Conservation (phyloP, 2,113 vertebrate genomes). For the Trogon melanurus region DNA sequence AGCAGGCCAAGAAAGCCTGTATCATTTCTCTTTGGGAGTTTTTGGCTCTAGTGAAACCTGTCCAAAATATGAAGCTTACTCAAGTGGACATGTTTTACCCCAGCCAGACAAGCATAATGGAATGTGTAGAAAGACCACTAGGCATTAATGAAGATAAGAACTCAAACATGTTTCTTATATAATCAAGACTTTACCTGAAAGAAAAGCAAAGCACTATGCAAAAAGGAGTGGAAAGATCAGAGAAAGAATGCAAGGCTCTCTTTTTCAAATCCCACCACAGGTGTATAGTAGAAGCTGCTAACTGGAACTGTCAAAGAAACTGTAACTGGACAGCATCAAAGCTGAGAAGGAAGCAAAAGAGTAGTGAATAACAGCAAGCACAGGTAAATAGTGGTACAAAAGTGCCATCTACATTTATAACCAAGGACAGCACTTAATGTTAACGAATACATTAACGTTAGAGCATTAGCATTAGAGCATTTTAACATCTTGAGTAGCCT, state of each 20-base stretch:
- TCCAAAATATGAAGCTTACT: not conserved
- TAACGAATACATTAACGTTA: constrained; percentile 38
- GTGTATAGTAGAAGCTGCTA: not conserved
- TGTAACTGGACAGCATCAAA: not conserved
- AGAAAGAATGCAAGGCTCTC: not conserved
- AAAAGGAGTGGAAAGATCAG: not conserved
- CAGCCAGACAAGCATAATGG: not conserved
- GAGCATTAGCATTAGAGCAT: not conserved
- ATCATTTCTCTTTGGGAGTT: not conserved
- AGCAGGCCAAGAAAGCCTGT: not conserved
- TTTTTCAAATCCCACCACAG: not conserved
- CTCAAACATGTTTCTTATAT: not conserved
- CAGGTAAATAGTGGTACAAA: constrained; percentile 53
- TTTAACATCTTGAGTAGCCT: constrained; percentile 47
- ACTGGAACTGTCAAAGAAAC: not conserved
- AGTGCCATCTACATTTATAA: constrained; percentile 64
- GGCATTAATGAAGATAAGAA: not conserved
- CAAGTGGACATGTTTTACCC: not conserved
- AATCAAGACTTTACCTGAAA: not conserved
- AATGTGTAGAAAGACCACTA: not conserved
- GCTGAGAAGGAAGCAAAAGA: not conserved
- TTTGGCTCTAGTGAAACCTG: not conserved
- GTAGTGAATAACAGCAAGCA: not conserved
- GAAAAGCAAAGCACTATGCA: not conserved
- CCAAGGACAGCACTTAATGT: constrained; percentile 43